These are phyloP conservation scores for Acleris sparsana DNA, from an alignment of 2,888 invertebrate species.

Conservation along the genomic window DNA sequence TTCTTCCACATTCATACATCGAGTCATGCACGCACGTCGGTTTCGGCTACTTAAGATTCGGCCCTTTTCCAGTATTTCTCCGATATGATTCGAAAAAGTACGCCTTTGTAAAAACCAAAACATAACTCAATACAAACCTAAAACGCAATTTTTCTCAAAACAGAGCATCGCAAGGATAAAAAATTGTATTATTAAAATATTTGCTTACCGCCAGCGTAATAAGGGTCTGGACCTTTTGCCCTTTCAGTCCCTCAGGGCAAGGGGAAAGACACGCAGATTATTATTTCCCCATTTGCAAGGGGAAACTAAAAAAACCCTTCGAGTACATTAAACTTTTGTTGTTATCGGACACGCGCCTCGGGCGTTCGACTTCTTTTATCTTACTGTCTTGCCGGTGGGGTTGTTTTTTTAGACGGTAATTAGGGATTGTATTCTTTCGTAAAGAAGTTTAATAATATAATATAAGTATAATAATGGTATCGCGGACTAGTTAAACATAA, in stretches of 20 bases:
- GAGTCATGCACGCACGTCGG: no score
- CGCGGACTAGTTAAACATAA: no score
- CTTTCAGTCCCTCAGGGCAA: slow-evolving; percentile 37
- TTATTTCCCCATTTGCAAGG: slow-evolving; percentile 39
- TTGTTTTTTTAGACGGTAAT: no score
- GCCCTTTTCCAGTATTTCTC: no score
- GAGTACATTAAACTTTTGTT: slow-evolving; percentile 39
- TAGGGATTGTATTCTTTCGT: no score
- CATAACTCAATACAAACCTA: not conserved
- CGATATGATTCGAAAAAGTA: no score
- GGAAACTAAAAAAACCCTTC: slow-evolving; percentile 37
- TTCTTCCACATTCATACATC: no score
- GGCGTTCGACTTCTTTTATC: slow-evolving; percentile 15
- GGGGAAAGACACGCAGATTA: slow-evolving; percentile 39
- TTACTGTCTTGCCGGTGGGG: not conserved
- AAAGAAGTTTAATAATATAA: no score
- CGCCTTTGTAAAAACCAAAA: no score
- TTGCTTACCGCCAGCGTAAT: slow-evolving; percentile 39
- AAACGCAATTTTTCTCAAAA: not conserved
- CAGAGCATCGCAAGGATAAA: slow-evolving; percentile 21
- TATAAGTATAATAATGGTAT: no score
- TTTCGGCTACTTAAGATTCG: no score
- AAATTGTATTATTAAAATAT: slow-evolving; percentile 38
- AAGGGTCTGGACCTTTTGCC: slow-evolving; percentile 40
- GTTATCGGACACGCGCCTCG: slow-evolving; percentile 34